Conservation (phyloP, 2,113 vertebrate species). For the Callaeas wilsoni region DNA sequence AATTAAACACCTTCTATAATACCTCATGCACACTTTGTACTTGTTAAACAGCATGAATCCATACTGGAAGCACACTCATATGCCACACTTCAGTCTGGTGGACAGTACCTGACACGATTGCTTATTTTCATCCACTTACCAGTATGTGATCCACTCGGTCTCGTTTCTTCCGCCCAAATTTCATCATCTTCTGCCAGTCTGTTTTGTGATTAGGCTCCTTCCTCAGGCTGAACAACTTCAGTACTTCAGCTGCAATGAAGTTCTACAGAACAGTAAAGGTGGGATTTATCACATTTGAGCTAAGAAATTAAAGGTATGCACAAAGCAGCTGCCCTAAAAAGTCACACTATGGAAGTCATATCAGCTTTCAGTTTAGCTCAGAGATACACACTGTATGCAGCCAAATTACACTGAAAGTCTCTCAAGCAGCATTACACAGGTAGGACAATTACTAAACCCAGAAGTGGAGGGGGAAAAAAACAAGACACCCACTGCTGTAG, state of each 20-base stretch:
- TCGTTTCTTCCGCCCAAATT: slow-evolving; percentile 96
- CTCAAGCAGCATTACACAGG: background rate
- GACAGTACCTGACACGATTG: background rate
- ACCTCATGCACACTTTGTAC: background rate
- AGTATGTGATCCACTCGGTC: slow-evolving; percentile 96
- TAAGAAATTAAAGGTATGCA: background rate
- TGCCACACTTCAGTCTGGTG: background rate
- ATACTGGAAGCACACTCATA: background rate
- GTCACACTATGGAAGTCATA: background rate
- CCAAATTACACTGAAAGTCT: background rate
- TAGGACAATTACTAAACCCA: background rate
- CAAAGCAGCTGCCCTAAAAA: background rate
- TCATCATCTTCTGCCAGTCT: slow-evolving; percentile 99
- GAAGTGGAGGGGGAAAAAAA: rapidly evolving
- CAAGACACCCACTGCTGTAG: background rate
- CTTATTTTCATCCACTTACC: slow-evolving; percentile 72
- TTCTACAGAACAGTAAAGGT: slow-evolving; percentile 68
- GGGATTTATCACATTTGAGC: background rate
- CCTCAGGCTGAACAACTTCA: slow-evolving; percentile 85
- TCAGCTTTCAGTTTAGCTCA: background rate
- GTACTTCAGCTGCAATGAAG: slow-evolving; percentile 86
- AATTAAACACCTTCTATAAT: background rate
- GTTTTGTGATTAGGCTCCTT: slow-evolving; percentile 88
- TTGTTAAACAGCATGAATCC: background rate
- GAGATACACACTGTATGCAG: background rate